These are phyloP conservation scores for Nephrocerus scutellatus DNA, from an alignment of 2,888 invertebrate species.

Conservation along the genomic window DNA sequence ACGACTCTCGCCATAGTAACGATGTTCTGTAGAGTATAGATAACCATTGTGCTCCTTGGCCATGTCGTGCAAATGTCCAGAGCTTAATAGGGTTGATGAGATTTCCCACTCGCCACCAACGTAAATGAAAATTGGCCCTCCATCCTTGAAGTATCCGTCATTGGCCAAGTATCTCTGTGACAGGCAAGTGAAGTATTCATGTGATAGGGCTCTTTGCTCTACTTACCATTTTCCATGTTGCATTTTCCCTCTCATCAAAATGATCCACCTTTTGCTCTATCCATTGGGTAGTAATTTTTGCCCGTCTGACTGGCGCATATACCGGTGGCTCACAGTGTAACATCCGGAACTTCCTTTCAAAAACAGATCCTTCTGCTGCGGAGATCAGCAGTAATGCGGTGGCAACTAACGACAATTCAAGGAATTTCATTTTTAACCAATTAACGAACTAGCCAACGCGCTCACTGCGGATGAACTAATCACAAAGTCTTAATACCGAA, in stretches of 20 bases:
- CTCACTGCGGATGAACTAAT: too few relatives aligned
- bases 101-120: conserved; percentile 69
- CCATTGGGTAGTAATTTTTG: conserved; percentile 40
- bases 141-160: conserved; percentile 44
- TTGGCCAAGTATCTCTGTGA: conserved; percentile 51
- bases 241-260: conserved; percentile 51
- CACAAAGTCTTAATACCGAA: too few relatives aligned
- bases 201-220: background rate
- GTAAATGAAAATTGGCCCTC: conserved; percentile 57
- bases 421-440: too few relatives aligned
- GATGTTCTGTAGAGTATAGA: conserved; percentile 71
- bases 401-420: conserved; percentile 31
- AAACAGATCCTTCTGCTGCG: conserved; percentile 23
- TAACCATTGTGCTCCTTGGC: conserved; percentile 55
- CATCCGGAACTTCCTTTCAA: conserved; percentile 31
- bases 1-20: conserved; percentile 70
- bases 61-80: conserved; percentile 58
- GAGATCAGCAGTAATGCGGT: conserved; percentile 1
- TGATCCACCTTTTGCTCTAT: conserved; percentile 55
- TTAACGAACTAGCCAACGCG: too few relatives aligned
- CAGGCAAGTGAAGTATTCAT: background rate
- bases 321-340: conserved; percentile 49
- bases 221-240: conserved; percentile 51
- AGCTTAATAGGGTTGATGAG: conserved; percentile 50
- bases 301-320: conserved; percentile 21